Conservation (phyloP, 1,140 invertebrate genomes). For the Dermatophagoides farinae region DNA sequence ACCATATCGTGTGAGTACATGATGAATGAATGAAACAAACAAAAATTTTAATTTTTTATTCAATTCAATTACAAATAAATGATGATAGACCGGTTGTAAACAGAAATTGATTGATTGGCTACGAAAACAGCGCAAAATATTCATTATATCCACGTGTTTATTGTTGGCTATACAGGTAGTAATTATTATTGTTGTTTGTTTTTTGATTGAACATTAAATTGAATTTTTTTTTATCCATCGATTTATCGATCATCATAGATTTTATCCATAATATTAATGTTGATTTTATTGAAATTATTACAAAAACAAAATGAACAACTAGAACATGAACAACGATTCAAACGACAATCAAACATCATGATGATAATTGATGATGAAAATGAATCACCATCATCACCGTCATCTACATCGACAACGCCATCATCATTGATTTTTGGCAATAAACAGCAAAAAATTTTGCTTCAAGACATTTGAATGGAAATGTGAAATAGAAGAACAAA, state of each 20-base stretch:
- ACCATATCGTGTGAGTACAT: neutral
- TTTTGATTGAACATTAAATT: neutral
- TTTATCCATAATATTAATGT: neutral
- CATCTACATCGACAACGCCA: no score
- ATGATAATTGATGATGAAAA: no score
- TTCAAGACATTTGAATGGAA: no score
- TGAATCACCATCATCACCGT: no score
- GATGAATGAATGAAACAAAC: neutral
- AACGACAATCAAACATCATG: no score
- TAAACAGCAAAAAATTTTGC: no score
- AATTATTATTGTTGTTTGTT: neutral
- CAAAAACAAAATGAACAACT: no score
- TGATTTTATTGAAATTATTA: neutral
- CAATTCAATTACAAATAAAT: no score
- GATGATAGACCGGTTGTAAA: conserved; percentile 25
- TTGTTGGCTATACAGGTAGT: conserved; percentile 17
- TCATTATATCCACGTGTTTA: conserved; percentile 23
- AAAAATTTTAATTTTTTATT: no score
- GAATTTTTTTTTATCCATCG: neutral
- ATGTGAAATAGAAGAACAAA: no score
- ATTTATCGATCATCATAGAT: neutral
- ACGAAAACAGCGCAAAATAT: conserved; percentile 23
- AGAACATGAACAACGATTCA: no score
- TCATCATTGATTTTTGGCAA: no score
- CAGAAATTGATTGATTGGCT: conserved; percentile 25